Conservation (phyloP, 2,888 invertebrate species). For the Sericinus montela region DNA sequence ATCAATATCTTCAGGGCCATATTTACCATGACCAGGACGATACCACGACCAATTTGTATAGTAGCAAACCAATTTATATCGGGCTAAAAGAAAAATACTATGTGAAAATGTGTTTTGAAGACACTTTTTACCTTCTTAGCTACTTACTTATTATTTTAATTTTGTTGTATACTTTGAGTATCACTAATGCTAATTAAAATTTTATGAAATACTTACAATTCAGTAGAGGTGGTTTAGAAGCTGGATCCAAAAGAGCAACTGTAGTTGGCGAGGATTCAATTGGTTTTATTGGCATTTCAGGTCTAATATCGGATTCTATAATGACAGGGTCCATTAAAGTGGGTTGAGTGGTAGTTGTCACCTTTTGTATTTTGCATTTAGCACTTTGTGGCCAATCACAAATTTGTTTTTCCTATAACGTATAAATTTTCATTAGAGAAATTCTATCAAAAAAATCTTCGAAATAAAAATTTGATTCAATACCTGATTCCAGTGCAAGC, state of each 20-base stretch:
- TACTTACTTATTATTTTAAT: no score
- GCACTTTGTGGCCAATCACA: constrained; percentile 87
- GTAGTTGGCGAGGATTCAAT: constrained; percentile 50
- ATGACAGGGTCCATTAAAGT: constrained; percentile 21
- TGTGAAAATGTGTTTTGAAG: not conserved
- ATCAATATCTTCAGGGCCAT: constrained; percentile 91
- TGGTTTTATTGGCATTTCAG: constrained; percentile 28
- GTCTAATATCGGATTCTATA: constrained; percentile 17
- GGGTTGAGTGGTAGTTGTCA: constrained; percentile 29
- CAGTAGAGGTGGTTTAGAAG: constrained; percentile 48
- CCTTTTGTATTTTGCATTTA: constrained; percentile 69
- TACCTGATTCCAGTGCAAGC: constrained; percentile 87
- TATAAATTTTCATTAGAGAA: not conserved
- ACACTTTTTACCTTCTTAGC: not conserved
- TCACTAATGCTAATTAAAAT: no score
- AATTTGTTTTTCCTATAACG: constrained; percentile 74
- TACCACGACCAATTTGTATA: constrained; percentile 98
- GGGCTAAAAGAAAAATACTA: constrained; percentile 70
- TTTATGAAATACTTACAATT: constrained; percentile 41
- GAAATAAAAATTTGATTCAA: not conserved
- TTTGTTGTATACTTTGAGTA: no score
- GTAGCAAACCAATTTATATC: constrained; percentile 92
- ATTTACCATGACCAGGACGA: constrained; percentile 88
- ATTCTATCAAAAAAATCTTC: not conserved
- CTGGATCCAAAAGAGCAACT: constrained; percentile 37